Base-by-base conservation (phyloP, 1,140 invertebrate genomes). In the Ceratina japonica region DNA sequence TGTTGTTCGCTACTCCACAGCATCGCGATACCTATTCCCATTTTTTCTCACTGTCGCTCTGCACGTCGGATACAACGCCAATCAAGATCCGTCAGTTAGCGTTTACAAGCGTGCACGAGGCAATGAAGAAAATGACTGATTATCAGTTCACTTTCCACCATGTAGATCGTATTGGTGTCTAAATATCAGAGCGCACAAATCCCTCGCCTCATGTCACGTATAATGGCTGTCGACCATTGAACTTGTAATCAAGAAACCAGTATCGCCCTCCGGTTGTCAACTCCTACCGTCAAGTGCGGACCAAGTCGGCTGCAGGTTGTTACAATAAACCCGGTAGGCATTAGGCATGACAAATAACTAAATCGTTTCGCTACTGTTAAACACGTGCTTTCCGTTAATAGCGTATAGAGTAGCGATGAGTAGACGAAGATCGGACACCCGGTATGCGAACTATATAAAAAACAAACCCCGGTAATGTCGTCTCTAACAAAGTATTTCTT, bases 91-190 rank as follows among this genome's bases (percentile, higher is more conserved):
- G 24, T 61, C 62, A 61, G 49, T 44, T 83, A 82, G 83, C 83
- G 77, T 85, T 85, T 84, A 81, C 64, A 51, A 64, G 31, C 76
- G 10, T 31, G 63, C 54, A 24, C 13, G 24, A 15, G 3, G 63
- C 59, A 81, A 70, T 78, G 59, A 74, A 66, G 69, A 84, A 78
- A 84, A 85, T 84, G 49, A 74, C 59, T 24, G 76, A 84, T 82
- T 74, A 65, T 66, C 58, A 31, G 44, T 49, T 20, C 49, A 49
- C 59, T 56, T 12, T 51, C 56, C 16, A 13, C 20, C 1, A 16
- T n/a, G 65, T 12, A 27, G 16, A 2, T 18, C 13, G 24, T 44
- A 44, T 44, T 44, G 37, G 37, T 16, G 64, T n/a, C 51, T 10
- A 58, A 58, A 76, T 61, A 83, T 66, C 49, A 56, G 64, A 62